Evolutionary conservation across 2,797 vertebrate genomes (phyloP), one percentile per base, ranked within the genome.

Genomic region (Urophycis tenuis): DNA sequence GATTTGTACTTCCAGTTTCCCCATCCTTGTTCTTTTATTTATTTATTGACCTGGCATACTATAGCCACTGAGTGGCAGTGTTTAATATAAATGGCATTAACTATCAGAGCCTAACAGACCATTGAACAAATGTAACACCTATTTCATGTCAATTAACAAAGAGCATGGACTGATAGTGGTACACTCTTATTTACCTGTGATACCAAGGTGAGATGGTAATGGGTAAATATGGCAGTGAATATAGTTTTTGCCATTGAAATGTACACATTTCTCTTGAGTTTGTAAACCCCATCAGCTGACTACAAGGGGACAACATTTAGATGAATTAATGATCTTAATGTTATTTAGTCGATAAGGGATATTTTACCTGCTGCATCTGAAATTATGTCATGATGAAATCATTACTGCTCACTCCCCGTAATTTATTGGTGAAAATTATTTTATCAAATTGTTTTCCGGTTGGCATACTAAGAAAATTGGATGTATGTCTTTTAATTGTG

Each of bases 21-120:
- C 60, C n/a, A 29, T n/a, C 60, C 60, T 64, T 64, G 9, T 64
- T 64, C n/a, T 67, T 67, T 67, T n/a, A n/a, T n/a, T n/a, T n/a
- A 67, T 29, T 67, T 25, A 67, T 67, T 11, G 60, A 67, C 60
- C 11, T 67, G n/a, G 60, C 60, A 29, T 9, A 67, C n/a, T 67
- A n/a, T 25, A 12, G 60, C 60, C 60, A 67, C 60, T 67, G n/a
- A 25, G 53, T 25, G 53, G 22, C 53, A n/a, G n/a, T 67, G 60
- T 67, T 67, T 67, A 67, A 29, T 67, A 29, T 25, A 25, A 7
- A 60, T 60, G 53, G 53, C 7, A 10, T 67, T 67, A 3, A 67
- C 60, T 67, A 67, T 67, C 60, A 29, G 60, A 67, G 7, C 45
- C 7, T 39, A 8, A 39, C 7, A 12, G 45, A 60, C 5, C 25